phyloP scores from a whole-genome alignment of 2,888 invertebrate species.

The Acanthosepion lycidas region DNA sequence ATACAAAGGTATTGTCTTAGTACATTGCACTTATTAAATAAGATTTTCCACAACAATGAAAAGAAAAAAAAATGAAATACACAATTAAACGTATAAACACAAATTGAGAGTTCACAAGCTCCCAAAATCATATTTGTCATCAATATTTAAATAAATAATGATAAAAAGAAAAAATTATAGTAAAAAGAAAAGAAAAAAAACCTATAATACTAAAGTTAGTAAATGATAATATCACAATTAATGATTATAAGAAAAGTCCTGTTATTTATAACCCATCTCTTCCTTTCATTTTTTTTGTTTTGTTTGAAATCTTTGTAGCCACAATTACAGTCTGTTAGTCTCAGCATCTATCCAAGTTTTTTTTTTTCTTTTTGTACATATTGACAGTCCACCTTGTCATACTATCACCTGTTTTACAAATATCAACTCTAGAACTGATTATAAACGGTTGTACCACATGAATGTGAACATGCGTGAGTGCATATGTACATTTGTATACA shows the following conservation, averaged over 20 bases:
- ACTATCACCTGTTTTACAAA: background rate
- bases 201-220: background rate
- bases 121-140: background rate
- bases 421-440: background rate
- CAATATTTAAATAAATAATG: background rate
- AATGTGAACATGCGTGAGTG: background rate
- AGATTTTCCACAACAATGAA: background rate
- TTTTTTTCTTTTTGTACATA: background rate
- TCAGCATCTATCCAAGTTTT: background rate
- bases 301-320: background rate
- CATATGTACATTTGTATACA: background rate
- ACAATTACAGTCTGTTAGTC: background rate
- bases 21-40: background rate
- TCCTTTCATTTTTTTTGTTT: background rate
- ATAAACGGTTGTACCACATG: background rate
- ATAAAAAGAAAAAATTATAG: background rate
- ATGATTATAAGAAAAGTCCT: background rate
- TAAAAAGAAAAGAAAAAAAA: background rate
- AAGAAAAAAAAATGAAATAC: background rate
- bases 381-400: background rate
- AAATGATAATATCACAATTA: background rate
- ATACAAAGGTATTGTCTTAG: conserved; percentile 12
- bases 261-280: background rate
- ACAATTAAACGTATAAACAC: background rate
- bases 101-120: background rate